Conservation (phyloP, 2,797 vertebrate genomes). For the Danio kyathit region DNA sequence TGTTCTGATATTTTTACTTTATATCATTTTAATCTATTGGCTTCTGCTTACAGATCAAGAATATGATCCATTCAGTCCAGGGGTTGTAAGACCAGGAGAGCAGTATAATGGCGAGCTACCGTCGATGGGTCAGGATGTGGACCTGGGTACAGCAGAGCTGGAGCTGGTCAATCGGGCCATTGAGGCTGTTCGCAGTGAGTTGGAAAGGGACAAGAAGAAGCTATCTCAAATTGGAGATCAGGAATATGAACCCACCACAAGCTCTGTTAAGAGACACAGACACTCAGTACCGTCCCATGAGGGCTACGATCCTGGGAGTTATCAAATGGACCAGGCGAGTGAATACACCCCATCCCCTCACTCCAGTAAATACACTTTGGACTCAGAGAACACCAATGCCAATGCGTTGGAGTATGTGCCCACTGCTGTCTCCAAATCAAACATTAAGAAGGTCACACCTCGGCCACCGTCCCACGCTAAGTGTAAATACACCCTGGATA, state of each 20-base stretch:
- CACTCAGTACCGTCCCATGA: slow-evolving; percentile 72
- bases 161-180: slow-evolving; percentile 94
- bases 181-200: slow-evolving; percentile 89
- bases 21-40: slow-evolving; percentile 3
- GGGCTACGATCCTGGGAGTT: slow-evolving; percentile 86
- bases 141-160: slow-evolving; percentile 85
- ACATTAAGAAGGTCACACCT: slow-evolving; percentile 74
- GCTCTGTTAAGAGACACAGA: slow-evolving; percentile 71
- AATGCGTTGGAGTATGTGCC: slow-evolving; percentile 91
- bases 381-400: slow-evolving; percentile 74
- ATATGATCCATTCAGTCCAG: slow-evolving; percentile 94
- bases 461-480: slow-evolving; percentile 67
- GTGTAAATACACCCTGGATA: slow-evolving; percentile 92
- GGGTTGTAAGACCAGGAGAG: slow-evolving; percentile 81
- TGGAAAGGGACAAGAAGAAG: slow-evolving; percentile 92
- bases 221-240: slow-evolving; percentile 81
- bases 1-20: background rate
- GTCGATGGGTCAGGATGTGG: slow-evolving; percentile 65
- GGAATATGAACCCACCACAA: slow-evolving; percentile 81
- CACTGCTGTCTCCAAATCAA: slow-evolving; percentile 78
- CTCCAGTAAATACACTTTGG: slow-evolving; percentile 91
- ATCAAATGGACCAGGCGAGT: slow-evolving; percentile 73
- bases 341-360: slow-evolving; percentile 90
- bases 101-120: slow-evolving; percentile 77
- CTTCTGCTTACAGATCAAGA: slow-evolving; percentile 81